Conservation (phyloP, 2,797 vertebrate species). For the Sitta carolinensis region DNA sequence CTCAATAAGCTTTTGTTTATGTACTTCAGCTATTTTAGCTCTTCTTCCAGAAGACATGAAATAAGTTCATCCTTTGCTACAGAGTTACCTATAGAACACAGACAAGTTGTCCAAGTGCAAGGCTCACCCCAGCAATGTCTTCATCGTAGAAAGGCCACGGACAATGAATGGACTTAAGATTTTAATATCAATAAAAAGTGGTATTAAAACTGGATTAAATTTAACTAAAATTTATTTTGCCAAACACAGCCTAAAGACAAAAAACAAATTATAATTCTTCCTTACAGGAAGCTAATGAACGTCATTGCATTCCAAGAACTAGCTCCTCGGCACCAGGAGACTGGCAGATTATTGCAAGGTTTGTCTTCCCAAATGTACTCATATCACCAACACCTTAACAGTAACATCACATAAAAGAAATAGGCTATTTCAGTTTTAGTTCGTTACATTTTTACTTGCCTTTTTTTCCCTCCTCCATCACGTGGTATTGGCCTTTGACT, state of each 20-base stretch:
- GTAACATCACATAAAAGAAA: background rate
- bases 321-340: background rate
- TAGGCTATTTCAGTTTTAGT: background rate
- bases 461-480: fast-evolving
- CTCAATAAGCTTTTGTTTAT: background rate
- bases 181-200: background rate
- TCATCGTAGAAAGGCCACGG: background rate
- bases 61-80: background rate
- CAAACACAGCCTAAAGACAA: background rate
- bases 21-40: background rate
- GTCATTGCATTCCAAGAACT: background rate
- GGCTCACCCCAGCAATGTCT: background rate
- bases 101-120: background rate
- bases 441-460: background rate
- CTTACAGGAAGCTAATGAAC: background rate
- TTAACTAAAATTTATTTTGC: background rate
- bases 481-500: background rate
- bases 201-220: background rate
- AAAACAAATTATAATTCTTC: background rate
- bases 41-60: background rate
- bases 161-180: background rate
- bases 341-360: background rate
- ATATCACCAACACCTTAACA: background rate
- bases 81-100: background rate
- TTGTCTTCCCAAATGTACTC: background rate